These are phyloP conservation scores for Strigamia transsilvanica DNA, from an alignment of 2,888 invertebrate genomes.

Conservation along the genomic window DNA sequence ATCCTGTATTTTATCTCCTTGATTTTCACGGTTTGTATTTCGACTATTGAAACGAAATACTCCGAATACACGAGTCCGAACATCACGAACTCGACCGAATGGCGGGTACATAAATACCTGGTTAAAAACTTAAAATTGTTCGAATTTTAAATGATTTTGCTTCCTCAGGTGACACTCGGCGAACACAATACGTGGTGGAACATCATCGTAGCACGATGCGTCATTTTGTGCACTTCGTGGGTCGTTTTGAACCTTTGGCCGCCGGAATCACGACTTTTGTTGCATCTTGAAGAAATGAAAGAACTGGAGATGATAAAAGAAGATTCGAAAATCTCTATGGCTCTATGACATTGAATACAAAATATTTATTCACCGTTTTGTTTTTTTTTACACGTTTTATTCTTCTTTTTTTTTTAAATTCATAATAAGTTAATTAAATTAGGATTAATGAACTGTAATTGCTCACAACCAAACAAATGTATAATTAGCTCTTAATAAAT, in stretches of 20 bases:
- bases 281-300: slow-evolving; percentile 17
- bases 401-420: background rate
- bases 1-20: background rate
- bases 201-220: background rate
- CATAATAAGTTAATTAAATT: slow-evolving; percentile 11
- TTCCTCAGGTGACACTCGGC: background rate
- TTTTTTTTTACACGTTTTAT: background rate
- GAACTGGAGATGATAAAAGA: slow-evolving; percentile 4
- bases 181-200: background rate
- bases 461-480: slow-evolving; percentile 24
- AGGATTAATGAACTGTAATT: background rate
- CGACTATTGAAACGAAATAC: background rate
- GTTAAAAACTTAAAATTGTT: background rate
- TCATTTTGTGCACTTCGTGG: background rate
- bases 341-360: slow-evolving; percentile 5
- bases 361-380: slow-evolving; percentile 18
- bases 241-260: slow-evolving; percentile 5
- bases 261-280: background rate
- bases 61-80: slow-evolving; percentile 10
- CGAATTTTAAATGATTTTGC: background rate
- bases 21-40: background rate
- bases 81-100: background rate
- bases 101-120: background rate
- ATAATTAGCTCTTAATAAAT: background rate
- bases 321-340: background rate